Evolutionary conservation across 2,888 invertebrate genomes (phyloP), one percentile per base, ranked within the genome.

Genomic region (Coelinius sp.): DNA sequence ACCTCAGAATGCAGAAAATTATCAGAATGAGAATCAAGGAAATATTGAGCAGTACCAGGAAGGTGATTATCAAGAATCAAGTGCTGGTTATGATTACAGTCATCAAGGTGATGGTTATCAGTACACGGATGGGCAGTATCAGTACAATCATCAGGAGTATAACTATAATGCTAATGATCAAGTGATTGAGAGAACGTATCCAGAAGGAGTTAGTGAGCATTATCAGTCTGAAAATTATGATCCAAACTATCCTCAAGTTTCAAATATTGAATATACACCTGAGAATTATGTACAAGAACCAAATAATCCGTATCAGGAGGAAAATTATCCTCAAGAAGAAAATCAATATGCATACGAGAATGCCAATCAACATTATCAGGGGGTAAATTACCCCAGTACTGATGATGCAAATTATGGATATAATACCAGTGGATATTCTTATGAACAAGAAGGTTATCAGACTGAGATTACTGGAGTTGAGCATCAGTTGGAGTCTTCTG

Each of bases 131-230:
- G 38, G 44, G 17, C 68, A 68, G 22, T 62, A 71, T 52, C 24
- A 49, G 17, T 78, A 80, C 22, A 80, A 78, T 4, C 72, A 77
- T 3, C 73, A 77, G 1, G 76, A 81, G 8, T 68, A 72, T 62
- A 35, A 7, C 52, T 64, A 66, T 5, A 63, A 66, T 70, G 20
- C 46, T 14, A 52, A 66, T 69, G 41, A 62, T 44, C 70, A 53
- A 41, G 73, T 76, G n/a, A 59, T n/a, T 64, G 3, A n/a, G 3
- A 17, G 20, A 8, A 17, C 17, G 17, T 49, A 49, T 20, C 5
- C 46, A 1, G 20, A 14, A 10, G 46, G 3, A 14, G 44, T 8
- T 31, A 8, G 44, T 44, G 44, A 44, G 17, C n/a, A 49, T 2
- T 49, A 49, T 5, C 17, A 44, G n/a, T 31, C 6, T n/a, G 14